A percentile compares a stretch with the other conserved stretches of the same genome.
These are phyloP conservation scores for Phymorhynchus buccinoides DNA, from an alignment of 1,140 invertebrate genomes.

Conservation along the genomic window DNA sequence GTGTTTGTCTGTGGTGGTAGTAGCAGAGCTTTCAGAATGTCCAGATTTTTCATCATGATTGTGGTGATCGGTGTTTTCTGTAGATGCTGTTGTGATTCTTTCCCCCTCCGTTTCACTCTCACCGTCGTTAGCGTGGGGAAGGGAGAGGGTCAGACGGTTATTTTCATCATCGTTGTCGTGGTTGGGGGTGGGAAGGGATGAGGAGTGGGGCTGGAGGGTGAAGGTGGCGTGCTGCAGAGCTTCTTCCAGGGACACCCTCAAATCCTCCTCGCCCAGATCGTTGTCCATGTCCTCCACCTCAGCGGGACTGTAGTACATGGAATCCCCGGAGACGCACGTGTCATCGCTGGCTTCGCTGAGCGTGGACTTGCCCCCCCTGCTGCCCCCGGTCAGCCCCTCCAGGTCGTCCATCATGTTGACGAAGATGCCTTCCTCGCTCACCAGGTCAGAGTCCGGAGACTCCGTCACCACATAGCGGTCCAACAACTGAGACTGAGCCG, in stretches of 20 bases:
- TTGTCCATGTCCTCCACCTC: conserved; percentile 41
- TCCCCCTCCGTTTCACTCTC: background rate
- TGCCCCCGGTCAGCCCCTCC: conserved; percentile 41
- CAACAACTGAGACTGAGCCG: too few species aligned
- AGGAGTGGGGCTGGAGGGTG: background rate
- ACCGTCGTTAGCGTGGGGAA: background rate
- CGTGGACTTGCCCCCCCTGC: conserved; percentile 38
- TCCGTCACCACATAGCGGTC: conserved; percentile 24
- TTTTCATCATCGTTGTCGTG: background rate
- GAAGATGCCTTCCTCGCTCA: conserved; percentile 63
- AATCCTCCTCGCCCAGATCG: background rate
- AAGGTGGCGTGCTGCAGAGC: conserved; percentile 45
- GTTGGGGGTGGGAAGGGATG: background rate
- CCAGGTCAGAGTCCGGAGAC: conserved; percentile 49
- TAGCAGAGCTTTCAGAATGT: too few species aligned
- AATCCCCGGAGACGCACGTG: conserved; percentile 49
- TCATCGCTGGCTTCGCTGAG: conserved; percentile 44
- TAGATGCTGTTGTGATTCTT: too few species aligned
- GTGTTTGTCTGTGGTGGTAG: too few species aligned
- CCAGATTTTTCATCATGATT: too few species aligned
- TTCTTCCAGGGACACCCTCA: conserved; percentile 48
- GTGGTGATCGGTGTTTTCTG: too few species aligned
- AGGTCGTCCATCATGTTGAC: conserved; percentile 66
- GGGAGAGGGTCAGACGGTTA: background rate
- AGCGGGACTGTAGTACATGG: conserved; percentile 54